phyloP scores from a whole-genome alignment of 2,113 vertebrate species.

The Conger conger region DNA sequence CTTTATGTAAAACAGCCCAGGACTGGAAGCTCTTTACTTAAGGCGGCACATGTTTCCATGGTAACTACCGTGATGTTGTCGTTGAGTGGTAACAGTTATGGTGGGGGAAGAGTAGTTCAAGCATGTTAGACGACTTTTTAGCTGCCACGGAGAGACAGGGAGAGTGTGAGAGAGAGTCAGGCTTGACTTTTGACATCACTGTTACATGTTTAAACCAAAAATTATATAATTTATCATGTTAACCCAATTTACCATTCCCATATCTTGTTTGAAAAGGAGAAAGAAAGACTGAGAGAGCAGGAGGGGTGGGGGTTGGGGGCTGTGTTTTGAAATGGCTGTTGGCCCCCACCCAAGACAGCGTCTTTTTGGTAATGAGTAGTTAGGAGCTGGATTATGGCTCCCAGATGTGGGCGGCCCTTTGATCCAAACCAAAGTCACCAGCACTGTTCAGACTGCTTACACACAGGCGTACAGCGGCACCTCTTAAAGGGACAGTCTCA shows the following conservation, averaged over 20 bases:
- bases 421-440: conserved; percentile 71
- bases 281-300: conserved; percentile 42
- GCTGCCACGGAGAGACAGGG: not conserved
- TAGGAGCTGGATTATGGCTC: conserved; percentile 75
- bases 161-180: no score
- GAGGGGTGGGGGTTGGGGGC: conserved; percentile 48
- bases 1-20: not conserved
- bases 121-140: not conserved
- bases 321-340: conserved; percentile 70
- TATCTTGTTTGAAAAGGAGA: not conserved
- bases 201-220: no score
- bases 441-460: conserved; percentile 60
- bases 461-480: conserved; percentile 23
- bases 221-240: not conserved
- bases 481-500: conserved; percentile 54
- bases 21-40: no score
- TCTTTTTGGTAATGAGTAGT: conserved; percentile 78
- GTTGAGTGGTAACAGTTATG: not conserved
- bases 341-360: conserved; percentile 73
- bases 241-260: not conserved
- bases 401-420: conserved; percentile 76
- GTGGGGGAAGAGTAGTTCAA: not conserved
- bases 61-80: not conserved
- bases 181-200: no score
- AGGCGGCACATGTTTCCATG: no score